Evolutionary conservation across 2,797 vertebrate genomes (phyloP), one percentile per base, ranked within the genome.

Genomic region (Lutjanus campechanus): DNA sequence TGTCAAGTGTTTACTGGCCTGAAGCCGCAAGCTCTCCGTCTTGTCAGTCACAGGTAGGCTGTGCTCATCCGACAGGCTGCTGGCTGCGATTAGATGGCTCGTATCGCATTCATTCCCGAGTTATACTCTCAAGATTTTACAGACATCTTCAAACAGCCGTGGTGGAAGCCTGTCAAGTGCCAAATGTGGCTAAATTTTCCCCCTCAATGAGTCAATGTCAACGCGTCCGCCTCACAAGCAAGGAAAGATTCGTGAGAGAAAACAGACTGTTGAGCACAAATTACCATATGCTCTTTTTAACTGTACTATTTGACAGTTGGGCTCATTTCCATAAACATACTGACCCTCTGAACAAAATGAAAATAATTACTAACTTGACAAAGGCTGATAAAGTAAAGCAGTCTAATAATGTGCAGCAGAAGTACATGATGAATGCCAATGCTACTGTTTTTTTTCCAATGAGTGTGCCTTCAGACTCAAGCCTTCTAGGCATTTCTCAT

Each of bases 1-100:
- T 70, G 73, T 61, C 84, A 86, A 81, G 67, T 75, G 86, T 29
- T 80, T 51, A 69, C 69, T 82, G 84, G 86, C 83, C 81, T 78
- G 89, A 83, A 89, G 83, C 85, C 43, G 55, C 2, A 9, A 60
- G 63, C 68, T 50, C 62, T 53, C 60, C 56, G 8, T 81, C 79
- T 69, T 77, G 78, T 89, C 86, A 87, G 73, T 75, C 82, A 77
- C 76, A 36, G 29, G 85, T 68, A 54, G 60, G 65, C 70, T 66
- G 73, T 10, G 73, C 79, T 84, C 61, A 71, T 76, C 71, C 12
- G 54, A 77, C 76, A 68, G 61, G 71, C 85, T 70, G 73, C 79
- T 50, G 53, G 59, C 80, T 16, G 49, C 25, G 72, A 87, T 86
- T 86, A 82, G 58, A 74, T 68, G 84, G 13, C 58, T 82, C 11